Conservation (phyloP, 53 echinoderm and acorn worm genomes). For the Hippasteria phrygiana region DNA sequence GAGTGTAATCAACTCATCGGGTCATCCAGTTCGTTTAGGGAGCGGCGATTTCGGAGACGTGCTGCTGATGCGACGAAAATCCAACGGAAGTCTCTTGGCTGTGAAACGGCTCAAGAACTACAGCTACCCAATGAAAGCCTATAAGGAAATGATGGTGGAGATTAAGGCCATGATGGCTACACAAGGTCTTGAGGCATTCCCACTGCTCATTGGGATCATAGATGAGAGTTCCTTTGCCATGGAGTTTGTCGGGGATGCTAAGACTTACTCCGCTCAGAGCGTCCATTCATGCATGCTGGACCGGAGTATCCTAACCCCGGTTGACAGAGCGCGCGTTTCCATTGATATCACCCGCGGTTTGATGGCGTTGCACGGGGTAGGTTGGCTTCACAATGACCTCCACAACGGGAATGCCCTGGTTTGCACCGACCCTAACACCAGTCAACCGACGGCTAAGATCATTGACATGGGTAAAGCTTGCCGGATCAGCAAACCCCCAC, state of each 20-base stretch:
- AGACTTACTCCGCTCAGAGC: not conserved
- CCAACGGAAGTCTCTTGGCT: not conserved
- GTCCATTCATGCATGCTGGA: slow-evolving; percentile 11
- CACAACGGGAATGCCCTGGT: slow-evolving; percentile 26
- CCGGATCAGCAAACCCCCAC: not conserved
- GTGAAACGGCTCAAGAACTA: not conserved
- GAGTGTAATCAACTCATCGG: not conserved
- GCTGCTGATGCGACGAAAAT: slow-evolving; percentile 9
- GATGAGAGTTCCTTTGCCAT: slow-evolving; percentile 10
- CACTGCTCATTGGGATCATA: not conserved
- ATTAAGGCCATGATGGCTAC: slow-evolving; percentile 26
- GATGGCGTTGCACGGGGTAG: not conserved
- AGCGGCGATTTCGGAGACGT: slow-evolving; percentile 25
- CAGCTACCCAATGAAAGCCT: not conserved
- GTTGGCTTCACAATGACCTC: slow-evolving; percentile 15
- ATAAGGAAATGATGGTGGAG: not conserved
- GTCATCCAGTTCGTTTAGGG: not conserved
- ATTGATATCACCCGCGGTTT: not conserved
- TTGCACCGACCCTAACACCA: not conserved
- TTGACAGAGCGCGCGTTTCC: not conserved
- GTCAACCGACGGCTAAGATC: slow-evolving; percentile 2
- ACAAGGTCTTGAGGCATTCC: not conserved
- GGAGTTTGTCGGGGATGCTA: slow-evolving; percentile 15
- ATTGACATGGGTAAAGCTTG: slow-evolving; percentile 15
- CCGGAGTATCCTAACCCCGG: not conserved